Evolutionary conservation across 2,888 invertebrate species (phyloP).

Genomic region (Cryptosula pallasiana): DNA sequence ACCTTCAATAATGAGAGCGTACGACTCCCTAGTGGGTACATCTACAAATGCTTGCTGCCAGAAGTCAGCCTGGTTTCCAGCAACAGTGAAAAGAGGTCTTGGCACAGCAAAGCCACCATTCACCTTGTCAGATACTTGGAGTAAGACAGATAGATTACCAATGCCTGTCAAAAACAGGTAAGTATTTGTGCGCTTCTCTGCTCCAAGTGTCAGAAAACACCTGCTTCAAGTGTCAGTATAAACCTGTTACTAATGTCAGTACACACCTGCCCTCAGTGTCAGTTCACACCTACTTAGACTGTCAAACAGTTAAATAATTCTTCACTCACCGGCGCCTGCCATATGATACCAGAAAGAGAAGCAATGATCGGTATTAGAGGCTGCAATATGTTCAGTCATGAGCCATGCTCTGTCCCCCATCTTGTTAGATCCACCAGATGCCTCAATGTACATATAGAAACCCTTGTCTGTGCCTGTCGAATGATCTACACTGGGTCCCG

Average conservation of each 20-base stretch:
- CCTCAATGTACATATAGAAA: constrained; percentile 37
- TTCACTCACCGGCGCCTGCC: constrained; percentile 29
- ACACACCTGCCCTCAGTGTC: too few relatives aligned
- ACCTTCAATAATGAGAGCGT: constrained; percentile 30
- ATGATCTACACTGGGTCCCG: constrained; percentile 37
- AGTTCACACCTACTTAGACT: too few relatives aligned
- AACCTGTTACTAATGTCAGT: too few relatives aligned
- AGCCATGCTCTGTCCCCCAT: constrained; percentile 32
- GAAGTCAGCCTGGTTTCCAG: constrained; percentile 39
- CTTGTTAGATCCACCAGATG: constrained; percentile 27
- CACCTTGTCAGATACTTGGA: not conserved
- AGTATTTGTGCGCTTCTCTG: too few relatives aligned
- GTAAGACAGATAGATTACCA: not conserved
- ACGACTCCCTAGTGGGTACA: constrained; percentile 26
- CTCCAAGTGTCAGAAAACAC: too few relatives aligned
- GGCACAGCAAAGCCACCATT: not conserved
- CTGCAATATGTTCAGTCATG: constrained; percentile 32
- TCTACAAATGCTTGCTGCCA: constrained; percentile 33
- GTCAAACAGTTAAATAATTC: not conserved
- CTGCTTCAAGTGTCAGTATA: too few relatives aligned
- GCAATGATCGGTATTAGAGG: constrained; percentile 32
- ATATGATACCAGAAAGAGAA: constrained; percentile 38
- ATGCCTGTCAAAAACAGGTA: not conserved
- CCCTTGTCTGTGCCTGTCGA: constrained; percentile 35
- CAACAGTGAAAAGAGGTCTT: constrained; percentile 24